phyloP scores from a whole-genome alignment of 2,888 invertebrate species.

The Leuctra nigra region DNA sequence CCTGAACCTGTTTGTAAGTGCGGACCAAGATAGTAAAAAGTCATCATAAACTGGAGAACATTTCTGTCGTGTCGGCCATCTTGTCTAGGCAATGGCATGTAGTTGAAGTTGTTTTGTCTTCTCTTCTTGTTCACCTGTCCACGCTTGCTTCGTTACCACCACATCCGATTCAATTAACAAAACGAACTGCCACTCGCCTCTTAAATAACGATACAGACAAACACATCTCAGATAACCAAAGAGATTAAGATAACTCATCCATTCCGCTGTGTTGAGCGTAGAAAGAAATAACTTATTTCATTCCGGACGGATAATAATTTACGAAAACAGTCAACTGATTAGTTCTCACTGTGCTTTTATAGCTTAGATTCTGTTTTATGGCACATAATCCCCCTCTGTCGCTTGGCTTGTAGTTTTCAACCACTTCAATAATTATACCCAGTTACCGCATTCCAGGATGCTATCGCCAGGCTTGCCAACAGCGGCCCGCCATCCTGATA shows the following conservation, averaged over 20 bases:
- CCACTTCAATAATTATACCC: conserved; percentile 17
- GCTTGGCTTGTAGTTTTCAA: too few species aligned
- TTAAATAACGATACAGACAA: conserved; percentile 7
- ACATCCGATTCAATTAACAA: conserved; percentile 22
- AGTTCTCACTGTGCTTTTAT: background rate
- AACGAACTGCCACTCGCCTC: conserved; percentile 12
- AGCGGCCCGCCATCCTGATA: conserved; percentile 5
- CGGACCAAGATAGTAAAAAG: too few species aligned
- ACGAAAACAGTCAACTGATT: conserved; percentile 6
- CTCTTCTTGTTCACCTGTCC: conserved; percentile 18
- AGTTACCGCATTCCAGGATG: conserved; percentile 10
- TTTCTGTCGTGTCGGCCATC: too few species aligned
- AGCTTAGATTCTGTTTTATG: conserved; percentile 14
- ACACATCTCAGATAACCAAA: background rate
- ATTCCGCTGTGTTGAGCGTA: background rate
- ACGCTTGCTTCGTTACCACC: conserved; percentile 11
- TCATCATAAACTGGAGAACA: too few species aligned
- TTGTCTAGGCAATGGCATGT: too few species aligned
- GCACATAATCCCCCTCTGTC: too few species aligned
- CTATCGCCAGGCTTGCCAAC: conserved; percentile 15
- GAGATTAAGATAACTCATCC: background rate
- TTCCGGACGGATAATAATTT: background rate
- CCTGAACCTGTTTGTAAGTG: too few species aligned
- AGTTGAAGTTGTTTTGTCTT: background rate
- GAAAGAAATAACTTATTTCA: background rate